A percentile compares a stretch with the other conserved stretches of the same genome.
phyloP scores from a whole-genome alignment of 2,797 vertebrate genomes.

The Enteromius paludinosus region DNA sequence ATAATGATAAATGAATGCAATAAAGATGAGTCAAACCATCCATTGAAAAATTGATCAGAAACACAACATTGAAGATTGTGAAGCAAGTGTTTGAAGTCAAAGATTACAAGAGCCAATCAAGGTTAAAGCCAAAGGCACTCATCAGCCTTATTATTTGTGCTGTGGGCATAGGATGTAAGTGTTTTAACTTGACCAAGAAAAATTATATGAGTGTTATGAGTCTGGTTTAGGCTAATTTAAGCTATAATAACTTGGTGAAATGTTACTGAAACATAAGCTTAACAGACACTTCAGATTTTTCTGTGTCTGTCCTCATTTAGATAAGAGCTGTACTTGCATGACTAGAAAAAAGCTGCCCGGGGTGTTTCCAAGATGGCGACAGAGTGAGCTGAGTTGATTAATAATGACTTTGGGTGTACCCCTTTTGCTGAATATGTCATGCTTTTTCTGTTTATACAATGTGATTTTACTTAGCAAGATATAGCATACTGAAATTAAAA shows the following conservation, averaged over 20 bases:
- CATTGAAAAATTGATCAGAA: not conserved
- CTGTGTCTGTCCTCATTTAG: conserved; percentile 11
- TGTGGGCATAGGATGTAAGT: no score
- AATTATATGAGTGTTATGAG: not conserved
- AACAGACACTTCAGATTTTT: not conserved
- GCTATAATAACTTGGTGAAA: not conserved
- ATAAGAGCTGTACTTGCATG: not conserved
- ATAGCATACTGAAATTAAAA: not conserved
- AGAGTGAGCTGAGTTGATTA: conserved; percentile 1
- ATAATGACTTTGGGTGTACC: not conserved
- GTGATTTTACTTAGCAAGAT: not conserved
- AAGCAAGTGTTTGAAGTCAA: not conserved
- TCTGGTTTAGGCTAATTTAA: not conserved
- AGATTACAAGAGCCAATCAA: not conserved
- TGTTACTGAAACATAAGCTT: not conserved
- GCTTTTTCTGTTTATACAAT: not conserved
- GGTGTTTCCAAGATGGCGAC: not conserved
- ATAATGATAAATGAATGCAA: not conserved
- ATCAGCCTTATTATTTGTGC: not conserved
- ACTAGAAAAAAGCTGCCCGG: not conserved
- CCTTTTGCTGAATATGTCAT: not conserved
- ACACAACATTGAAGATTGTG: not conserved
- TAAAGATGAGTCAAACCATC: not conserved
- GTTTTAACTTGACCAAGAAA: not conserved
- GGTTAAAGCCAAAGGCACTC: not conserved